Evolutionary conservation across 2,888 invertebrate species (phyloP), one percentile per base, ranked within the genome.

Genomic region (Amblyjoppa proteus): DNA sequence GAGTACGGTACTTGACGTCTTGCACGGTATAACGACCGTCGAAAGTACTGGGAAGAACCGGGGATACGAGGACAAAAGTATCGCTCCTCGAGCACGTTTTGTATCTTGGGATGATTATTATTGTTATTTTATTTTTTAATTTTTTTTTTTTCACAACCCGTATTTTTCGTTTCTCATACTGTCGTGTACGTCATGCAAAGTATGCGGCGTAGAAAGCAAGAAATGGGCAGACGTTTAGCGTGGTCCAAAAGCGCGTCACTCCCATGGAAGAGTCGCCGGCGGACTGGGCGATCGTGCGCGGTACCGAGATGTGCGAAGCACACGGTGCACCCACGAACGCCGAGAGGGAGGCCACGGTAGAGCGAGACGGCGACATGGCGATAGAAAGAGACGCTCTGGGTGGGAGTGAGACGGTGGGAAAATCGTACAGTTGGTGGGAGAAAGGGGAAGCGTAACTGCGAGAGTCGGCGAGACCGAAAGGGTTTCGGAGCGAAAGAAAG

Each of bases 181-280:
- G 13, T 58, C 20, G 25, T 71, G 56, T 75, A 71, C 70, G 77
- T 34, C 11, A 79, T 73, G 51, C 49, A 38, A 74, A 71, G 79
- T 5, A 7, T n/a, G 16, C 28, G 28, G 58, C 74, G 66, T 34
- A 69, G 49, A 75, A 75, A 28, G 56, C 70, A 71, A 77, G 81
- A 74, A 78, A 49, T 61, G 77, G 77, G 69, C 77, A 74, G 83
- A 76, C 69, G 80, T 53, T 74, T 66, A 76, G 71, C 61, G 66
- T 70, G 78, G 84, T 87, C 87, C 86, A 87, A 84, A 90, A 87
- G 85, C 89, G 85, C 86, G 90, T 92, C 91, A 85, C 89, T 90
- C 90, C 90, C 90, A 89, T 91, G 88, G 89, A 91, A 92, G 91
- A 92, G 93, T 92, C 91, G 92, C 91, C 92, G 92, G 92, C 91